Base-by-base conservation (phyloP, 1,140 invertebrate species). In the Colletes latitarsis region DNA sequence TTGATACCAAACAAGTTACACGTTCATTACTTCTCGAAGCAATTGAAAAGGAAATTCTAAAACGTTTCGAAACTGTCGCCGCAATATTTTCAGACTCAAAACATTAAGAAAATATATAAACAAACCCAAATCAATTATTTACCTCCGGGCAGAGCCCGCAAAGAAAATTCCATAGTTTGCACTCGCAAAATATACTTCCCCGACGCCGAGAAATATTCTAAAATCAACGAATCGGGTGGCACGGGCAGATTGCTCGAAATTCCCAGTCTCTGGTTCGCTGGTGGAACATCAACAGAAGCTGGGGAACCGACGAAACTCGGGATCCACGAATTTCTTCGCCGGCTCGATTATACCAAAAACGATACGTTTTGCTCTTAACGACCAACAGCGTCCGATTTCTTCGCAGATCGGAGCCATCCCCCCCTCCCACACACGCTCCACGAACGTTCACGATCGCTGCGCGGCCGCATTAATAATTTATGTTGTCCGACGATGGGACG, bases 381-480 rank as follows among this genome's bases (percentile, higher is more conserved):
- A 81, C 57, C 53, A 67, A 55, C 58, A 57, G 49, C 60, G 46
- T 60, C 57, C 67, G 75, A 77, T 70, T 77, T 76, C 82, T 84
- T 58, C 53, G 83, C 62, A 63, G 79, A 85, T 82, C 79, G 63
- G 4, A 60, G 63, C 57, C 82, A 76, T 81, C 82, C 75, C 67
- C 49, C 10, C 49, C 49, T 12, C 10, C 10, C 43, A 46, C 30
- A 30, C 30, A 30, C 30, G 30, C 30, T 30, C 52, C 60, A 19
- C 71, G 82, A 53, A 52, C 68, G 85, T 86, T 86, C 85, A 86
- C 84, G 86, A 88, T 88, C 88, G 77, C 68, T 74, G 70, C 82
- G 81, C 67, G 82, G 88, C 78, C 67, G 83, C 88, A 89, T 89
- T 88, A 89, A 89, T 90, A 90, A 89, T 90, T 90, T 90, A 89